A percentile compares a stretch with the other conserved stretches of the same genome.
These are phyloP conservation scores for Pseudomyrmex dendroicus DNA, from an alignment of 1,140 invertebrate species.

Conservation along the genomic window DNA sequence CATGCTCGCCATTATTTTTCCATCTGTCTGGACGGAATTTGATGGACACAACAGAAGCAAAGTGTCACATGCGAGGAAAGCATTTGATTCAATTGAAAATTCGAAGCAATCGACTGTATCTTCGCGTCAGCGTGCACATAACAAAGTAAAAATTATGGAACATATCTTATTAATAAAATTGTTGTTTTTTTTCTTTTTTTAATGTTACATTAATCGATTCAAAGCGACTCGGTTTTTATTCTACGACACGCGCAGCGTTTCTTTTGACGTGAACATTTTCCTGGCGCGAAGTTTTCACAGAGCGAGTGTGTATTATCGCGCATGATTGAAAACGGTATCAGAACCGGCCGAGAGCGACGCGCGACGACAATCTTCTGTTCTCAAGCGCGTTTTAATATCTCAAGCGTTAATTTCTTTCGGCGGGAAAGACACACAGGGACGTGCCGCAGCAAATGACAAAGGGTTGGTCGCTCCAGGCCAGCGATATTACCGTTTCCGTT, in stretches of 20 bases:
- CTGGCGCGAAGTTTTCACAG: conserved; percentile 2
- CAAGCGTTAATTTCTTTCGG: conserved; percentile 71
- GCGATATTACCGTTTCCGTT: conserved; percentile 84
- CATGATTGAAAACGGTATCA: not conserved
- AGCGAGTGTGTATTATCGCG: not conserved
- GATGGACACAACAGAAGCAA: not conserved
- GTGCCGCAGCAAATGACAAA: conserved; percentile 79
- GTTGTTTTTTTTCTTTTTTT: no score
- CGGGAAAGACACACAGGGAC: conserved; percentile 47
- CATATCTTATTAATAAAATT: not conserved
- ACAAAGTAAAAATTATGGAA: conserved; percentile 5
- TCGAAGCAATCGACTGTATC: not conserved
- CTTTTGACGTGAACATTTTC: no score
- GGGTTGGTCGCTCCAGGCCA: conserved; percentile 81
- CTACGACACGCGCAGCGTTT: no score
- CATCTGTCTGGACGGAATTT: not conserved
- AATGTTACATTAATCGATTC: no score
- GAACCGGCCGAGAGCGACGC: conserved; percentile 1
- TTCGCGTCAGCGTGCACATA: not conserved
- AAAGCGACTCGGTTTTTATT: no score
- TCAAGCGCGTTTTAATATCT: conserved; percentile 70
- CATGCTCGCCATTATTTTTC: not conserved
- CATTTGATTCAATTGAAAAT: not conserved
- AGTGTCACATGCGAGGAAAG: not conserved
- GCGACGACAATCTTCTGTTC: conserved; percentile 42